phyloP scores from a whole-genome alignment of 2,797 vertebrate genomes.

The Crocodylus rhombifer region DNA sequence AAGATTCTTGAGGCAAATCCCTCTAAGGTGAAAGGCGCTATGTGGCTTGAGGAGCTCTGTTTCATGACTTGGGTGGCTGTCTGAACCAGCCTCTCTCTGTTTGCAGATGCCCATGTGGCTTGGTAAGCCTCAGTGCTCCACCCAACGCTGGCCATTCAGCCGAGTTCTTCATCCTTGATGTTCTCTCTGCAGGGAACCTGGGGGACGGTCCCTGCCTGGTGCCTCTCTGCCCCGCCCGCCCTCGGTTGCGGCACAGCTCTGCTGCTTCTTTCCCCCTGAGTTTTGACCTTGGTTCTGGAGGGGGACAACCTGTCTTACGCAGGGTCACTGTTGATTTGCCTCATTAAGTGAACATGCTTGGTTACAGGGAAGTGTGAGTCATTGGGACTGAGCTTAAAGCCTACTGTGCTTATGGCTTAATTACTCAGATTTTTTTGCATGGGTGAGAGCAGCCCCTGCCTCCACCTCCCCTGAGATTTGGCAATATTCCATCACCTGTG shows the following conservation, averaged over 20 bases:
- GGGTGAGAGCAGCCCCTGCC: not conserved
- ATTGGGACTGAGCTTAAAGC: not conserved
- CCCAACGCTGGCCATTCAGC: not conserved
- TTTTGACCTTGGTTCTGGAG: too few species aligned
- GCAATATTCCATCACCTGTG: too few species aligned
- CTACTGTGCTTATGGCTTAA: not conserved
- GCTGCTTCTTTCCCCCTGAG: not conserved
- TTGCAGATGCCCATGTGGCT: not conserved
- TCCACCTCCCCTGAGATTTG: not conserved
- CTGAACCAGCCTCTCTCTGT: not conserved
- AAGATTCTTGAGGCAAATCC: not conserved
- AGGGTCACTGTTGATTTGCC: not conserved
- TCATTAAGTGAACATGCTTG: too few species aligned
- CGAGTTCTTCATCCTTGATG: not conserved
- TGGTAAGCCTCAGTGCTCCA: not conserved
- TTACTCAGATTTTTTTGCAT: not conserved
- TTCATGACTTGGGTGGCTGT: too few species aligned
- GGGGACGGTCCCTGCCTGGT: not conserved
- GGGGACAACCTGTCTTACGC: not conserved
- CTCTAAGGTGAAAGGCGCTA: too few species aligned
- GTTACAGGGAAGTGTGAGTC: too few species aligned
- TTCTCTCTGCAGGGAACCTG: not conserved
- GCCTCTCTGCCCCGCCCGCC: not conserved
- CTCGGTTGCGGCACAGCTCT: not conserved
- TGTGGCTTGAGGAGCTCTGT: not conserved